Percentiles rank a stretch among this genome's conserved stretches.
Evolutionary conservation across 2,888 invertebrate species (phyloP).

Genomic region (Girardia tigrina): DNA sequence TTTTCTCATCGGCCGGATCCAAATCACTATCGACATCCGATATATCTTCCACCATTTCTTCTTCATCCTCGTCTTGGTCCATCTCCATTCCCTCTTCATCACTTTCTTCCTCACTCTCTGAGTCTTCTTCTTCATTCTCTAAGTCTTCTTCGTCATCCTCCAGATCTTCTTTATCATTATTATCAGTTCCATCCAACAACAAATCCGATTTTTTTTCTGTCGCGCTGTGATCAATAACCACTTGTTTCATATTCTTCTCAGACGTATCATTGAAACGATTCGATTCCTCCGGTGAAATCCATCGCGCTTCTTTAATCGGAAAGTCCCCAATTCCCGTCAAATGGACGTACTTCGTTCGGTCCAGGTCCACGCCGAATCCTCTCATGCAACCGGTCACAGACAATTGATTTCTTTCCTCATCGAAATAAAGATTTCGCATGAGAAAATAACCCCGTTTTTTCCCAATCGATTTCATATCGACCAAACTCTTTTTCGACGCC

Average conservation of each 20-base stretch:
- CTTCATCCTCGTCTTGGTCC: neutral
- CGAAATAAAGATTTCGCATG: neutral
- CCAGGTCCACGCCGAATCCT: neutral
- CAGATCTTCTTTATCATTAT: neutral
- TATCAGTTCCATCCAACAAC: neutral
- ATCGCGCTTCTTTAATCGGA: neutral
- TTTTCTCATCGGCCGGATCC: neutral
- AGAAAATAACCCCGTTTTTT: neutral
- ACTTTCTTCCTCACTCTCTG: neutral
- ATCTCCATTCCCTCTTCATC: neutral
- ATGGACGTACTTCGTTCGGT: neutral
- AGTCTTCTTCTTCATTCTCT: neutral
- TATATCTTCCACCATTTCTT: neutral
- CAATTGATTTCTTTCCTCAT: neutral
- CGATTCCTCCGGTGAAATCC: neutral
- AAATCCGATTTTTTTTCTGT: neutral
- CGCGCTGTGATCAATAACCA: neutral
- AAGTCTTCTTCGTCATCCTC: neutral
- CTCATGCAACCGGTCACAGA: neutral
- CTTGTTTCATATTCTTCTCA: neutral
- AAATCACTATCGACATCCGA: neutral
- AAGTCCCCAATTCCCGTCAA: neutral
- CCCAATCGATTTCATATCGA: neutral
- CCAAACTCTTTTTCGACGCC: neutral
- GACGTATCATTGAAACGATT: neutral